phyloP scores from a whole-genome alignment of 2,797 vertebrate species.

The Pangasius krempfi region DNA sequence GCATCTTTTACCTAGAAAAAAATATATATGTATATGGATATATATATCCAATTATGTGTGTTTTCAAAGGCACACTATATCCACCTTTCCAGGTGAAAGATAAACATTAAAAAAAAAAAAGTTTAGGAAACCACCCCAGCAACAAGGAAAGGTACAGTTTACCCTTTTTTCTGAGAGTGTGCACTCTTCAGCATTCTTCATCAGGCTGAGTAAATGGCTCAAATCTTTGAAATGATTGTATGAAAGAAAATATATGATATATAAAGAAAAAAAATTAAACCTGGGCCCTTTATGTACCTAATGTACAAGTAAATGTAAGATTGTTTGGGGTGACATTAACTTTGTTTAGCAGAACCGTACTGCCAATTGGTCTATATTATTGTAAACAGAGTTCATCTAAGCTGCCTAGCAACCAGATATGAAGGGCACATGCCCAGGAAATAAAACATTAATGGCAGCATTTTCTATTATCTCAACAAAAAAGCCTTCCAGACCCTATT shows the following conservation, averaged over 20 bases:
- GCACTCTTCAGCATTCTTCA: neutral
- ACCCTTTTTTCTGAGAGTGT: neutral
- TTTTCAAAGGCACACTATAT: neutral
- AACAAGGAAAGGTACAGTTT: neutral
- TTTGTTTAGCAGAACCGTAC: conserved; percentile 37
- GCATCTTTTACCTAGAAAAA: neutral
- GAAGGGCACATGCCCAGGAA: conserved; percentile 58
- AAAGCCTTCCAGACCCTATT: conserved; percentile 20
- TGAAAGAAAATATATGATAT: neutral
- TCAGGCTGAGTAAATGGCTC: neutral
- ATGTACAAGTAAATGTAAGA: conserved; percentile 50
- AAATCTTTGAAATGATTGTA: neutral
- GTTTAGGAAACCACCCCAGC: neutral
- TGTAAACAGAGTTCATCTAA: conserved; percentile 47
- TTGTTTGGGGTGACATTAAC: conserved; percentile 50
- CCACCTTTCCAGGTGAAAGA: neutral
- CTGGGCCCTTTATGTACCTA: neutral
- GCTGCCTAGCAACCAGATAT: conserved; percentile 69
- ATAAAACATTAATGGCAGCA: conserved; percentile 60
- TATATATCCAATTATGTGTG: too few relatives aligned
- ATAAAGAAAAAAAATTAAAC: neutral
- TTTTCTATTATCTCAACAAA: conserved; percentile 48
- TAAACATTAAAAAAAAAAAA: neutral
- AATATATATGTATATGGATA: too few relatives aligned
- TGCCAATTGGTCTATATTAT: conserved; percentile 17